Base-by-base conservation (phyloP, 1,140 invertebrate species). In the Diprion similis region DNA sequence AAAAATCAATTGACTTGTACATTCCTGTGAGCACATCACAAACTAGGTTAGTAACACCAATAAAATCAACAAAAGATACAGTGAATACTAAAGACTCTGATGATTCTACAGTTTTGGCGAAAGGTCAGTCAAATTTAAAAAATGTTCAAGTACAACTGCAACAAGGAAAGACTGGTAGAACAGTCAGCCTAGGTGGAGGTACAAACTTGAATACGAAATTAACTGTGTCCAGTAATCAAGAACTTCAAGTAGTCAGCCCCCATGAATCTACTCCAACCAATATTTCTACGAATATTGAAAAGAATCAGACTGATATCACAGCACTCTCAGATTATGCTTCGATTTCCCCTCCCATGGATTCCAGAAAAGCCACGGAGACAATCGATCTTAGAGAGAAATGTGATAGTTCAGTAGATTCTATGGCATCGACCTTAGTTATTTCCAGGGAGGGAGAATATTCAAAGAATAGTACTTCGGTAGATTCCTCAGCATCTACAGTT, bases 361-460 rank as follows among this genome's bases (percentile, higher is more conserved):
- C 24, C 11, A 24, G 24, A 17, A 68, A 68, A 37, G 9, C 13
- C 24, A 3, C 24, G 9, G 6, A 1, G 7, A 9, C 24, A 37
- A 37, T 37, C 24, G 24, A 37, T 37, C 2, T 37, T 6, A 37
- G 24, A 4, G 51, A 59, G 3, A 59, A 17, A 17, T 9, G 69
- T 70, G 46, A 47, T 47, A 17, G 13, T 13, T 70, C 47, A 11
- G 46, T 70, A 70, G 69, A 70, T 48, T 8, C 37, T 10, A 64
- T 71, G 47, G 71, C 67, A 10, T 76, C 79, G 10, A 81, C 79
- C 10, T 10, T 78, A 37, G 48, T 69, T 17, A 68, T 80, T 66
- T 46, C 59, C 46, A 71, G 65, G 69, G 45, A 74, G 10, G 69
- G 18, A 11, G 46, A 70, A 10, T 8, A 59, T 17, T 13, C 11